Conservation (phyloP, 2,797 vertebrate species). For the Anguilla obscura region DNA sequence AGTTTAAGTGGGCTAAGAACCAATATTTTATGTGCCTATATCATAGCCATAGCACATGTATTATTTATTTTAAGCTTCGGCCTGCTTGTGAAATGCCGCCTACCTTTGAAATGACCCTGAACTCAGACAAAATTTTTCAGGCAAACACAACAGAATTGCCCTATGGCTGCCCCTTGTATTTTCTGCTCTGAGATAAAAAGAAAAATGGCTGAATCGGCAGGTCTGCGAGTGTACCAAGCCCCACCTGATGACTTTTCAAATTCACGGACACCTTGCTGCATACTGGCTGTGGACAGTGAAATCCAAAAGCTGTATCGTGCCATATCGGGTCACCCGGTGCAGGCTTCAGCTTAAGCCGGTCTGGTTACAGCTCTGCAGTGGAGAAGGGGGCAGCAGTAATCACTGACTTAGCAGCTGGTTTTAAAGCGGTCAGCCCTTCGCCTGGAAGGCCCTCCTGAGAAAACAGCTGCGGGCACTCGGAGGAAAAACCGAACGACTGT, state of each 20-base stretch:
- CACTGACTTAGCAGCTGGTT: conserved; percentile 9
- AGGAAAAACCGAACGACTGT: conserved; percentile 49
- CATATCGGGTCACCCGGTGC: background rate
- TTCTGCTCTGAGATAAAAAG: background rate
- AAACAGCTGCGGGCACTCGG: conserved; percentile 64
- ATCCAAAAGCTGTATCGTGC: background rate
- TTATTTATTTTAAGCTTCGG: background rate
- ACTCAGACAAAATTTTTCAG: background rate
- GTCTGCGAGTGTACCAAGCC: background rate
- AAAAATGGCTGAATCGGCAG: background rate
- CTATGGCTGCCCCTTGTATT: no score
- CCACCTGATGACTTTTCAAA: background rate
- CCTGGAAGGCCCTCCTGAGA: background rate
- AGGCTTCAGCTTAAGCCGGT: background rate
- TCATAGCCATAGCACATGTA: background rate
- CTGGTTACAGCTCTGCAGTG: background rate
- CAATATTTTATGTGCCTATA: background rate
- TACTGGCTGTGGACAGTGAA: background rate
- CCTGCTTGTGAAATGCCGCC: background rate
- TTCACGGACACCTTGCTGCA: background rate
- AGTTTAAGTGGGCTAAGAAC: background rate
- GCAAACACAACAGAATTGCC: background rate
- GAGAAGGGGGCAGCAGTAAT: background rate
- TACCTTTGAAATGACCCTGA: background rate
- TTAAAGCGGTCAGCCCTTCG: background rate